These are phyloP conservation scores for Limnephilus lunatus DNA, from an alignment of 2,888 invertebrate species.

Conservation along the genomic window DNA sequence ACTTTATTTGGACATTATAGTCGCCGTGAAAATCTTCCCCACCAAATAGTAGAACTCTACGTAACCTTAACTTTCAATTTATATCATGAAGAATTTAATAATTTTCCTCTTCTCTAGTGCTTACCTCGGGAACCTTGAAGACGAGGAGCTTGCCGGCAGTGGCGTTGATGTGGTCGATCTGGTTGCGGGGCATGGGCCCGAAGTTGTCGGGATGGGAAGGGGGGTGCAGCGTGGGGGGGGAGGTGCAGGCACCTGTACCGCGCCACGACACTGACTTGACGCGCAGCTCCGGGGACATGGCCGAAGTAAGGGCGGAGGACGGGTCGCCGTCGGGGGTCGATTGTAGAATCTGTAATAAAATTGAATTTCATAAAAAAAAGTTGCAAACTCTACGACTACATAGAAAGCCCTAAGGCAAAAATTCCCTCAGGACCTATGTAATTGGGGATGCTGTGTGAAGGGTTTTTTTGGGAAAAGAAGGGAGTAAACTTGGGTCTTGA, in stretches of 20 bases:
- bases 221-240: constrained; percentile 75
- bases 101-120: neutral
- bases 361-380: neutral
- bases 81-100: neutral
- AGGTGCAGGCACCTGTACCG: constrained; percentile 83
- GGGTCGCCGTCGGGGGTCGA: constrained; percentile 78
- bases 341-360: constrained; percentile 72
- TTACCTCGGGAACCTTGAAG: constrained; percentile 87
- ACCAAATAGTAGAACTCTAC: neutral
- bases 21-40: no score
- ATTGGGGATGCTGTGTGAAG: no score
- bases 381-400: no score
- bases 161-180: constrained; percentile 90
- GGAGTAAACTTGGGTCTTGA: no score
- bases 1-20: no score
- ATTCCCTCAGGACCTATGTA: no score
- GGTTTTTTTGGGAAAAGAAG: no score
- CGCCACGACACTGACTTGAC: constrained; percentile 82
- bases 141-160: constrained; percentile 89
- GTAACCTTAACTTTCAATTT: neutral
- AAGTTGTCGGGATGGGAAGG: constrained; percentile 80
- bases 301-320: constrained; percentile 78
- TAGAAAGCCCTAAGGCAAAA: no score
- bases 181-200: constrained; percentile 88
- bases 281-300: constrained; percentile 82